Conservation (phyloP, 2,888 invertebrate genomes). For the Tuta absoluta region DNA sequence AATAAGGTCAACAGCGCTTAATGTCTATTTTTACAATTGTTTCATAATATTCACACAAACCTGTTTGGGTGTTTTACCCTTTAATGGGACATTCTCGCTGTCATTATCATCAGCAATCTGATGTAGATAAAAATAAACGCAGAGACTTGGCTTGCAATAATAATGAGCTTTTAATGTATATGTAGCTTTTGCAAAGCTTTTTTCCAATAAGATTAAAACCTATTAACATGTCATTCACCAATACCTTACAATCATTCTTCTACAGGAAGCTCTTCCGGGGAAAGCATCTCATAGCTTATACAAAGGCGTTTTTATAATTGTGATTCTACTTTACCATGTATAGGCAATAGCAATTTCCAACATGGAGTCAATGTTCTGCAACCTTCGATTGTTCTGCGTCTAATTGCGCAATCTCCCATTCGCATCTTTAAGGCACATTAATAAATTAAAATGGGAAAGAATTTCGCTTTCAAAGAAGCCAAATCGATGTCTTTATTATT, state of each 20-base stretch:
- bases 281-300: conserved; percentile 9
- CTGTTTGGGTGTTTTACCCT: neutral
- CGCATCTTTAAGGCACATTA: conserved; percentile 39
- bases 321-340: conserved; percentile 16
- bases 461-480: conserved; percentile 56
- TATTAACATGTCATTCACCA: conserved; percentile 10
- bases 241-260: neutral
- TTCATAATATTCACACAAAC: neutral
- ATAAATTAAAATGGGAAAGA: conserved; percentile 47
- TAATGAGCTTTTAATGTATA: conserved; percentile 3
- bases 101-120: neutral
- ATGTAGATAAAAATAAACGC: conserved; percentile 1
- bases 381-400: conserved; percentile 42
- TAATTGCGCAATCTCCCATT: conserved; percentile 47
- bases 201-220: neutral
- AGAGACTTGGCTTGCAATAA: neutral
- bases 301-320: conserved; percentile 22
- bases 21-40: conserved; percentile 10
- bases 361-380: conserved; percentile 31
- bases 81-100: conserved; percentile 4
- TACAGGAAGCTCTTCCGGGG: conserved; percentile 15
- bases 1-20: conserved; percentile 9
- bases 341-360: conserved; percentile 22
- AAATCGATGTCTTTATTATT: conserved; percentile 50
- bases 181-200: neutral